Base-by-base conservation (phyloP, 2,113 vertebrate genomes). In the Halichoeres trimaculatus region DNA sequence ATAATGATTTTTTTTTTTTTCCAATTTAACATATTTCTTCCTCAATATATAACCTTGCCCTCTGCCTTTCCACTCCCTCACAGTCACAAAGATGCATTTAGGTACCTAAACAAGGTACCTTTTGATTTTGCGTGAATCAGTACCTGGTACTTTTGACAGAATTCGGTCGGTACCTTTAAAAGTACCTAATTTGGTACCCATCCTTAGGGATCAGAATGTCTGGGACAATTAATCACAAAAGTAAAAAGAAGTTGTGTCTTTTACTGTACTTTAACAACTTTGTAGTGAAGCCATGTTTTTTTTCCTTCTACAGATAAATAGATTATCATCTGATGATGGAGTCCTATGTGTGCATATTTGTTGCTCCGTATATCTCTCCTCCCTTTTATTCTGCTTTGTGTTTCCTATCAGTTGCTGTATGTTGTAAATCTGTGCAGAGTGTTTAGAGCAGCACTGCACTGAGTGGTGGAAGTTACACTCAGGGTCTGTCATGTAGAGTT, bases 371-470 rank as follows among this genome's bases (percentile, higher is more conserved):
- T 1, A 7, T n/a, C 10, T 52, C 1, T 19, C 61, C 54, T 12
- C n/a, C 2, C n/a, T 45, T 17, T 6, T 14, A 41, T 41, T 2
- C 12, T 16, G 14, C 14, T 64, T 7, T 4, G 22, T 36, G 50
- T 55, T 52, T 52, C 62, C 57, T 34, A 47, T 17, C 48, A 7
- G 70, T 47, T 35, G 26, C 52, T 52, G 10, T 20, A 30, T 41
- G 67, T 26, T 47, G 53, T 70, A 54, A 41, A 64, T 69, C 54
- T 34, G 53, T 47, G n/a, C n/a, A n/a, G n/a, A n/a, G 55, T 72
- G 62, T 62, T 64, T 60, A 38, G 52, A 63, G 51, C 52, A 58
- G 60, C 50, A 30, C 20, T 23, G 38, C 40, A 19, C 16, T 22
- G 50, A 72, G 35, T 34, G 43, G 47, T 63, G n/a, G 63, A 24